These are phyloP conservation scores for Drosophila anomalipes DNA, from an alignment of 2,888 invertebrate species.

Conservation along the genomic window DNA sequence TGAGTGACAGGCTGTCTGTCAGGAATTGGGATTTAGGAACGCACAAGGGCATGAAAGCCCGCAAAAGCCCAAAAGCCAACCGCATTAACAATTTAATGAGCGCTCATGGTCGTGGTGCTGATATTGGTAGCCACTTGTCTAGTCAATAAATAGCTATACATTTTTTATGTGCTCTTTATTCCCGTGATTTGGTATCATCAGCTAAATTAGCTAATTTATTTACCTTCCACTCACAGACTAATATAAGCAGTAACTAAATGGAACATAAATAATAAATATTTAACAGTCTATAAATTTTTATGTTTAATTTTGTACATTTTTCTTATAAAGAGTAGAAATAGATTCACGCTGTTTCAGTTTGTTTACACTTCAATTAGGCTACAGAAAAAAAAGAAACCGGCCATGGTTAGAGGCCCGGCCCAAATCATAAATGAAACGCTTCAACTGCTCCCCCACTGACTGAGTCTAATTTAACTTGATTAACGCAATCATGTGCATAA, in stretches of 20 bases:
- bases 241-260: background rate
- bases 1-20: conserved; percentile 31
- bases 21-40: conserved; percentile 6
- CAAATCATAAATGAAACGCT: conserved; percentile 44
- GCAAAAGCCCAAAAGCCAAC: conserved; percentile 44
- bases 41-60: conserved; percentile 17
- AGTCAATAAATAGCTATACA: conserved; percentile 51
- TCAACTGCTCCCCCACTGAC: conserved; percentile 35
- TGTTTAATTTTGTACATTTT: background rate
- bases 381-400: conserved; percentile 5
- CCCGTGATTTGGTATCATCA: background rate
- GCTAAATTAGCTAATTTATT: background rate
- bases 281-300: background rate
- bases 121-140: conserved; percentile 63
- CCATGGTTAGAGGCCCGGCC: conserved; percentile 17
- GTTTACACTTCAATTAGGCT: conserved; percentile 44
- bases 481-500: conserved; percentile 64
- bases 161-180: conserved; percentile 34
- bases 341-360: background rate
- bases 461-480: conserved; percentile 60
- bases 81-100: conserved; percentile 76
- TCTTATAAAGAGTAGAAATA: background rate
- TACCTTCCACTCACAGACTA: background rate
- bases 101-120: conserved; percentile 25
- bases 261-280: background rate